These are phyloP conservation scores for Pseudomyrmex sp. DNA, from an alignment of 1,140 invertebrate species.

Conservation along the genomic window DNA sequence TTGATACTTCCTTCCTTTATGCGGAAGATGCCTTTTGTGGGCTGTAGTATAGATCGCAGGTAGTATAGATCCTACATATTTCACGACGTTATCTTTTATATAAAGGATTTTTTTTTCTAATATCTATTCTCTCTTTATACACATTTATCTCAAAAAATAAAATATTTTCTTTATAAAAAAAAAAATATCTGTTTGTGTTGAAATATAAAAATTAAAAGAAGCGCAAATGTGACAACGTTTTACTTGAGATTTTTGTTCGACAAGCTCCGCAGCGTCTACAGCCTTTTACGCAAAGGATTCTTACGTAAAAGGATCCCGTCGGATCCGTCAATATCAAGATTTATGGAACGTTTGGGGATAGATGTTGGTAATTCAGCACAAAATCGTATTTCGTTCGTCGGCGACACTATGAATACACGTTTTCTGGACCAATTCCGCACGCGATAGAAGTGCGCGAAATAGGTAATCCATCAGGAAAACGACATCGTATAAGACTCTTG, in stretches of 20 bases:
- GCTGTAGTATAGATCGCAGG: background rate
- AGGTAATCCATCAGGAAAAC: conserved; percentile 69
- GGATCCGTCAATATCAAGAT: conserved; percentile 57
- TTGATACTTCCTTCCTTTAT: conserved; percentile 7
- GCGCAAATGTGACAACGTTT: background rate
- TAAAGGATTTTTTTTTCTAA: background rate
- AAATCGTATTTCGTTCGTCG: conserved; percentile 49
- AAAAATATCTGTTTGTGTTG: too few relatives aligned
- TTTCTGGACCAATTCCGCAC: conserved; percentile 19
- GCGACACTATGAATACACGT: conserved; percentile 43
- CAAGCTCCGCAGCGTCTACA: background rate
- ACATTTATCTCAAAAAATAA: too few relatives aligned
- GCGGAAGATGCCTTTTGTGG: conserved; percentile 1
- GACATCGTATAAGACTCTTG: conserved; percentile 67
- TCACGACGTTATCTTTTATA: background rate
- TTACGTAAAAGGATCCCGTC: conserved; percentile 35
- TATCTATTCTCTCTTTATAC: background rate
- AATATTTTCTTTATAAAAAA: too few relatives aligned
- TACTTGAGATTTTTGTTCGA: conserved; percentile 1
- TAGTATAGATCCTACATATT: background rate
- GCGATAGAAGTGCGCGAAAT: conserved; percentile 64
- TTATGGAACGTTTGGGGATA: conserved; percentile 49
- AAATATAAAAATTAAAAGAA: background rate
- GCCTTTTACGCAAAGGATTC: conserved; percentile 8
- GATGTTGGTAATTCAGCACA: conserved; percentile 46